These are phyloP conservation scores for Scomber scombrus DNA, from an alignment of 2,113 vertebrate genomes.

Conservation along the genomic window DNA sequence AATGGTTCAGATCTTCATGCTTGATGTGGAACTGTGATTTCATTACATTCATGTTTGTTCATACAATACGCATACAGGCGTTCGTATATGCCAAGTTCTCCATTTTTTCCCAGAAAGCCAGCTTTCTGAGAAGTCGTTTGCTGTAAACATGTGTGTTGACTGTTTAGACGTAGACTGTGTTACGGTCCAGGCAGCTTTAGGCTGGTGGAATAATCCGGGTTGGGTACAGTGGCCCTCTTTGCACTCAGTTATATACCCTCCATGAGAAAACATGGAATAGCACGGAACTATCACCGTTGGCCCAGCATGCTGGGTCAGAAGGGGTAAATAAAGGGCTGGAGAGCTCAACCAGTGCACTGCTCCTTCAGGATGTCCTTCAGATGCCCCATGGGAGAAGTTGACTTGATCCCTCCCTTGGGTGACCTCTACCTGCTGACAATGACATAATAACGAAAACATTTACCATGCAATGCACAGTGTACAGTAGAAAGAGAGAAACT, in stretches of 20 bases:
- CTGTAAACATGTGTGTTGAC: slow-evolving; percentile 75
- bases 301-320: slow-evolving; percentile 67
- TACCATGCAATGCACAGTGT: background rate
- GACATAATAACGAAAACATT: slow-evolving; percentile 22
- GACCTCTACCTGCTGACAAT: slow-evolving; percentile 58
- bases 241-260: slow-evolving; percentile 19
- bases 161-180: slow-evolving; percentile 51
- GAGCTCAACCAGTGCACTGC: slow-evolving; percentile 18
- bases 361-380: slow-evolving; percentile 73
- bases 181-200: slow-evolving; percentile 34
- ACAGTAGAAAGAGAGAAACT: background rate
- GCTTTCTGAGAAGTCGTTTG: slow-evolving; percentile 58
- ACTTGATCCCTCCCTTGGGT: slow-evolving; percentile 16
- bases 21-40: slow-evolving; percentile 7
- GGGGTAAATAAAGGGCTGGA: slow-evolving; percentile 69
- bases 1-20: background rate
- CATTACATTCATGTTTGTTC: background rate
- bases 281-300: slow-evolving; percentile 30
- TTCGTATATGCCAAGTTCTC: background rate
- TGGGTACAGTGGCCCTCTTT: slow-evolving; percentile 25
- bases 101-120: slow-evolving; percentile 54
- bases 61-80: background rate
- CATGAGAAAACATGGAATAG: slow-evolving; percentile 47
- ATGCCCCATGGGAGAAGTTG: slow-evolving; percentile 31
- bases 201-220: slow-evolving; percentile 65